phyloP scores from a whole-genome alignment of 2,888 invertebrate species.

The Tridacna gigas region DNA sequence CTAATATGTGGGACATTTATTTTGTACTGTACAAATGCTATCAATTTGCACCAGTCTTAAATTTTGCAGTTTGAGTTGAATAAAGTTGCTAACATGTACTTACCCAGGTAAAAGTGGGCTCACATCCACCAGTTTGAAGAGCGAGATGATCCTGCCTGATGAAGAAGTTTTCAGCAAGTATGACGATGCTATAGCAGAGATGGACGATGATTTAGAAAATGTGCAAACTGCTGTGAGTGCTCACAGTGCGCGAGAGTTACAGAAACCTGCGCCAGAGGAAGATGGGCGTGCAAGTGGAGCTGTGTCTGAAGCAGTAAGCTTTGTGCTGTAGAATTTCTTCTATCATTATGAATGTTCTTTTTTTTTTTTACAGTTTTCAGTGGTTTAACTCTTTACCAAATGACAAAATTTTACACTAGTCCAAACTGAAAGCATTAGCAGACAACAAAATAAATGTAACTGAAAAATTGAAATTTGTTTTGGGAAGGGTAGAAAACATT shows the following conservation, averaged over 20 bases:
- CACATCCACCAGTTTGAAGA: constrained; percentile 72
- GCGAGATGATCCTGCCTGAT: constrained; percentile 72
- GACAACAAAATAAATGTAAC: no score
- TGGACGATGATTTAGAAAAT: constrained; percentile 70
- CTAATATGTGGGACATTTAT: no score
- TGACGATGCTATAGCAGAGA: constrained; percentile 72
- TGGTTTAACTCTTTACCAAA: no score
- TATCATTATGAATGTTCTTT: no score
- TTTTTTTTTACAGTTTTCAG: no score
- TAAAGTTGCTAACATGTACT: no score
- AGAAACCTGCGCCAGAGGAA: constrained; percentile 50
- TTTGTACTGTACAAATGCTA: no score
- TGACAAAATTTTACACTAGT: no score
- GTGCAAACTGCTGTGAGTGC: constrained; percentile 72
- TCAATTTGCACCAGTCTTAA: no score
- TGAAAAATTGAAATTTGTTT: neutral
- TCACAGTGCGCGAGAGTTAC: constrained; percentile 44
- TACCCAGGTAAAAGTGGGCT: constrained; percentile 65
- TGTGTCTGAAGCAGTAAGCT: constrained; percentile 62
- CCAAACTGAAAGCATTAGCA: no score
- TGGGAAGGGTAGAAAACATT: neutral
- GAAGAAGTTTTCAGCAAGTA: constrained; percentile 72
- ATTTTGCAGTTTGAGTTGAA: no score
- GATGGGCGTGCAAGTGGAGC: constrained; percentile 63
- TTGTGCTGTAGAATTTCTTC: no score